Evolutionary conservation across 2,113 vertebrate species (phyloP).

Genomic region (Coreoperca whiteheadi): DNA sequence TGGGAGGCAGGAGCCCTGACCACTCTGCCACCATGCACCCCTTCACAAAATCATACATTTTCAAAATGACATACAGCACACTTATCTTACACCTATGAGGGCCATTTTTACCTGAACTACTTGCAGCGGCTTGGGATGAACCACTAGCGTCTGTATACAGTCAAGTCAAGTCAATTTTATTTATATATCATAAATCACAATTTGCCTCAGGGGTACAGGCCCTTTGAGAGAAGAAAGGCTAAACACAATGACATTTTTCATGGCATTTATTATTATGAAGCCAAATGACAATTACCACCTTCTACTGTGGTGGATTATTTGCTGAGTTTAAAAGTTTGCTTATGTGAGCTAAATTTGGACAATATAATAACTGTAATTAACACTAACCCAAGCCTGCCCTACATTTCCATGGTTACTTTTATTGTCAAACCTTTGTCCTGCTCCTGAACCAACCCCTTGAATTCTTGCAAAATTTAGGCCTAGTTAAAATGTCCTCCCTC

Average conservation of each 20-base stretch:
- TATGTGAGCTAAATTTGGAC: neutral
- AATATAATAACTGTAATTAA: neutral
- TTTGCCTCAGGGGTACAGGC: neutral
- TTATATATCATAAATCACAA: no score
- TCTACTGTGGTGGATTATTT: neutral
- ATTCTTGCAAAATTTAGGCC: conserved; percentile 11
- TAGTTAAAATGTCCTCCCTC: neutral
- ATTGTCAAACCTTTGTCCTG: neutral
- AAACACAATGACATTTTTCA: neutral
- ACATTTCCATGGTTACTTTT: neutral
- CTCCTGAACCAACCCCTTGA: neutral
- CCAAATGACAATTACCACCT: neutral
- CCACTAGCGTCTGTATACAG: no score
- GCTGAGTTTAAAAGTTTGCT: neutral
- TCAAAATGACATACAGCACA: no score
- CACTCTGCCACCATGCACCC: no score
- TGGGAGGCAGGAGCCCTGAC: no score
- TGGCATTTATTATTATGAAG: neutral
- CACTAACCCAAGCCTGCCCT: neutral
- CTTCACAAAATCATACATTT: no score
- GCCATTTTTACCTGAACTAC: no score
- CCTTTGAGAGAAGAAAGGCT: neutral
- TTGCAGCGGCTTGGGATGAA: no score
- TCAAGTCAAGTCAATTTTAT: no score
- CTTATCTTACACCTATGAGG: no score